These are phyloP conservation scores for Indri indri DNA, from an alignment of 2,113 vertebrate species.

Conservation along the genomic window DNA sequence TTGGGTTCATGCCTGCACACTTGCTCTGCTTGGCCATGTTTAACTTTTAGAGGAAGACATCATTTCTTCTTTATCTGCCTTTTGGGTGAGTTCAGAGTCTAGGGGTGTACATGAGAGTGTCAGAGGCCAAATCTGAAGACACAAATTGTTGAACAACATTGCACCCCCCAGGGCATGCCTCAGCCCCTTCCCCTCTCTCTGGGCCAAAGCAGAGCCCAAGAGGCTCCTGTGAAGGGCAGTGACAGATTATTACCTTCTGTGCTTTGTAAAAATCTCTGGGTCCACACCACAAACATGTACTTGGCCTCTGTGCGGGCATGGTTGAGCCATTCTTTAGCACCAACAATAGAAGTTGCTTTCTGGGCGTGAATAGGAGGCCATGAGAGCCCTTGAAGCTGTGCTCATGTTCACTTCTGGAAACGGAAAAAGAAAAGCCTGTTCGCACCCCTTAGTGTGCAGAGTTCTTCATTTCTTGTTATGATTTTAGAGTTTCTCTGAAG, in stretches of 20 bases:
- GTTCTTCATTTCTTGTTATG: neutral
- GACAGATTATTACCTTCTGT: neutral
- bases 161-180: rapidly evolving
- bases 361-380: neutral
- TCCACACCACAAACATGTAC: rapidly evolving
- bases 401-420: neutral
- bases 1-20: neutral
- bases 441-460: neutral
- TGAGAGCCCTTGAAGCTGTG: neutral
- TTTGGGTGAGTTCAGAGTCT: neutral
- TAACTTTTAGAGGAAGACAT: neutral
- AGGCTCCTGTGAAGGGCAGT: neutral
- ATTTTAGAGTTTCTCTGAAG: neutral
- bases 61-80: neutral
- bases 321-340: neutral
- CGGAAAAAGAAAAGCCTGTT: neutral
- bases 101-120: neutral
- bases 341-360: neutral
- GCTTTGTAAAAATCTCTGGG: neutral
- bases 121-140: neutral
- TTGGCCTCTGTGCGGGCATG: neutral
- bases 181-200: neutral
- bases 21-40: neutral
- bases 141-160: neutral
- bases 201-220: neutral